phyloP scores from a whole-genome alignment of 2,797 vertebrate species.

The Gymnopithys bicolor region DNA sequence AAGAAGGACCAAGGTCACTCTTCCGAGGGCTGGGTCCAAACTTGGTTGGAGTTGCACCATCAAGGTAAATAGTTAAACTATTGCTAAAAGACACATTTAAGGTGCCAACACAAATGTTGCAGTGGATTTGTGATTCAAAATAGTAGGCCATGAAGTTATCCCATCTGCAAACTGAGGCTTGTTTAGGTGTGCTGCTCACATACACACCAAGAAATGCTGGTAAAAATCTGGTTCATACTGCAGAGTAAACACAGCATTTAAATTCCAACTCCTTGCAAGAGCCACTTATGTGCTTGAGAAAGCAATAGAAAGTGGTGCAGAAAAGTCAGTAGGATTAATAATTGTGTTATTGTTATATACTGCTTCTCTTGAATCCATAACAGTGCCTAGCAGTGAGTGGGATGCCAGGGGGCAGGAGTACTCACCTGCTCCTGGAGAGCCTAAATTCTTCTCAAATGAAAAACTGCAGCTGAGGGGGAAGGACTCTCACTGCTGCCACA shows the following conservation, averaged over 20 bases:
- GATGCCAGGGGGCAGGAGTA: neutral
- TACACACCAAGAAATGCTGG: neutral
- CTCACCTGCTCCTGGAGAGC: neutral
- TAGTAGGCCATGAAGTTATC: neutral
- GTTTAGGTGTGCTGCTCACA: neutral
- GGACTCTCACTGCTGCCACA: neutral
- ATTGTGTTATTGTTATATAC: neutral
- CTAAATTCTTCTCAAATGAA: neutral
- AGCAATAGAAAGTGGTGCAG: neutral
- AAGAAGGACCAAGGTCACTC: slow-evolving; percentile 96
- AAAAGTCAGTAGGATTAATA: neutral
- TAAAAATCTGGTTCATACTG: neutral
- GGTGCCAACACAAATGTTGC: neutral
- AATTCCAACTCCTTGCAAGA: neutral
- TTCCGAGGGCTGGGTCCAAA: slow-evolving; percentile 97
- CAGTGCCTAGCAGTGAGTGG: neutral
- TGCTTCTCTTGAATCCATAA: neutral
- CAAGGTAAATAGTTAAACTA: slow-evolving; percentile 83
- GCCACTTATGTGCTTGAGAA: neutral
- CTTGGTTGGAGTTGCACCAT: slow-evolving; percentile 96
- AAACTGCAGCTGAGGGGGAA: neutral
- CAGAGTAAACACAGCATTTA: neutral
- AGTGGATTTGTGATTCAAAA: neutral
- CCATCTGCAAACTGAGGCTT: neutral
- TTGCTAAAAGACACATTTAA: neutral